Evolutionary conservation across 2,797 vertebrate species (phyloP).

Genomic region (Graptemys geographica): DNA sequence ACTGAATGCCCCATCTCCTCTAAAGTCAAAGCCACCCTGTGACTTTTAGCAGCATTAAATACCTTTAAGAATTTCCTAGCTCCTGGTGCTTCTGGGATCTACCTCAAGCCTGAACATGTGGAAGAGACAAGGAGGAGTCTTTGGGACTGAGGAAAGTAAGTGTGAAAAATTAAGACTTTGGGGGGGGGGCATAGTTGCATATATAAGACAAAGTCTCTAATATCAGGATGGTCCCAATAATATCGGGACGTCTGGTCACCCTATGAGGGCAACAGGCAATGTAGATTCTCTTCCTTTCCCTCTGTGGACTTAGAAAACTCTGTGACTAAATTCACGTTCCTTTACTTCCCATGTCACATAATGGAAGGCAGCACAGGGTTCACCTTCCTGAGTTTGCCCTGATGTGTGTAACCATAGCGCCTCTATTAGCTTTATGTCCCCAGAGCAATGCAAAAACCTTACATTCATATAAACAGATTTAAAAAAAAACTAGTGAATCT

Average conservation of each 20-base stretch:
- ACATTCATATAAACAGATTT: too few species aligned
- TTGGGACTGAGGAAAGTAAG: background rate
- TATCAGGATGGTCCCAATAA: too few species aligned
- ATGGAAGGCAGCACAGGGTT: background rate
- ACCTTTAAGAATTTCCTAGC: too few species aligned
- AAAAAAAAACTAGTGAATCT: background rate
- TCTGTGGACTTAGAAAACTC: background rate
- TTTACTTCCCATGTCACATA: rapidly evolving
- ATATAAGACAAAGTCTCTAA: too few species aligned
- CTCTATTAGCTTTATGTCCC: background rate
- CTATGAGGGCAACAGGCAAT: too few species aligned
- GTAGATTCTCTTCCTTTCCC: background rate
- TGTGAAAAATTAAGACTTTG: too few species aligned
- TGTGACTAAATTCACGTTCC: background rate
- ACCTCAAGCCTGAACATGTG: rapidly evolving
- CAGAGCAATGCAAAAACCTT: background rate
- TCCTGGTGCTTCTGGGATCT: too few species aligned
- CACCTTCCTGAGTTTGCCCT: background rate
- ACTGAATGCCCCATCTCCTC: too few species aligned
- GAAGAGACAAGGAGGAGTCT: background rate
- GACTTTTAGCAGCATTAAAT: too few species aligned
- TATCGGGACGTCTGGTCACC: too few species aligned
- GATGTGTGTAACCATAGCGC: background rate
- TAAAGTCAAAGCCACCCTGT: too few species aligned
- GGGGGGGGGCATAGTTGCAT: too few species aligned